Evolutionary conservation across 37 sponge, comb jelly and placozoan species (phyloP), one percentile per base, ranked within the genome.

Genomic region (Cladorhizidae sp.): DNA sequence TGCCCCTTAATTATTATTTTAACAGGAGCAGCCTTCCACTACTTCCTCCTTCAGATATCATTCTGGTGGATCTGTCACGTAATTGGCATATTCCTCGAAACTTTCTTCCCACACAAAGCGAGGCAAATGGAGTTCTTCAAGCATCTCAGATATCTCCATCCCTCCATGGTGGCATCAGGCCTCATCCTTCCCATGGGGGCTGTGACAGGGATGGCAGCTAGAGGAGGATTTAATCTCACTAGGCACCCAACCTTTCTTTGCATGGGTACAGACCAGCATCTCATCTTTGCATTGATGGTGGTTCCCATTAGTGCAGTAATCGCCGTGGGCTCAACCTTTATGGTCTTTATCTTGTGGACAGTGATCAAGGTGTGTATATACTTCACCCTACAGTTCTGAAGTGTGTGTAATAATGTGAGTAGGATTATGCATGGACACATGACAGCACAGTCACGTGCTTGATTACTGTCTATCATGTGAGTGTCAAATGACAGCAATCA

Each of bases 21-120:
- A 69, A 54, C 67, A 85, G 86, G 86, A 3, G 32, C 58, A 3
- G 63, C 37, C 1, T 50, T 78, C 70, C 54, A 71, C 63, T 85
- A 85, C 61, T 23, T 70, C 32, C 17, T 78, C 33, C 31, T 85
- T 1, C 69, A 70, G 25, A 39, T 78, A 22, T 23, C 62, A 11
- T 38, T 70, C 35, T 78, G 58, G 72, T 85, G 86, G 86, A 9
- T 85, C 1, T 70, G 29, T 26, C 86, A 85, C 29, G 73, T 72
- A 2, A 59, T 55, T 3, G 42, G 28, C 0, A 35, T 78, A 21
- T 85, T 78, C 29, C 78, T 57, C 72, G 67, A 38, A 1, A 51
- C 73, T 40, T 15, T 33, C 40, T 85, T 26, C 29, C 86, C 86
- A 29, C 57, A 77, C 25, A 61, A 85, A 32, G 79, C 73, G 23